Evolutionary conservation across 2,113 vertebrate genomes (phyloP).

Genomic region (Uropsilus gracilis): DNA sequence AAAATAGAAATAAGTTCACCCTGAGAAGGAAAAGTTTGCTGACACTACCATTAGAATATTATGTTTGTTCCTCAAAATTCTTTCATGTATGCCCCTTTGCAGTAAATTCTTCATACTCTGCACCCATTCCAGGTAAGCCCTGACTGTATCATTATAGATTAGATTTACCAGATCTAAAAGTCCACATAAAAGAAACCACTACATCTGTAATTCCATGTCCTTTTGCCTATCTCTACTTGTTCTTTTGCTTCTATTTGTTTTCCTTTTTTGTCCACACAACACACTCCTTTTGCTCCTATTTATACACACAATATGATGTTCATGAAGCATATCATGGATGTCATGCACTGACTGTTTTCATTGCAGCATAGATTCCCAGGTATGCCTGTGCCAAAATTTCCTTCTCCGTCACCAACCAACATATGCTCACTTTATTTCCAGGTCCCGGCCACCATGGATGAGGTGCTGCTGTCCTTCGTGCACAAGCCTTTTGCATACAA

Average conservation of each 20-base stretch:
- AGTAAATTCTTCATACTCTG: background rate
- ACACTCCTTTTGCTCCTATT: too few relatives aligned
- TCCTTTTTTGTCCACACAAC: too few relatives aligned
- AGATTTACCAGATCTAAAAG: background rate
- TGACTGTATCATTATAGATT: background rate
- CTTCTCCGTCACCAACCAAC: background rate
- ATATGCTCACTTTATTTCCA: background rate
- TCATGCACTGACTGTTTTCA: background rate
- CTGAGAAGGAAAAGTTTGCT: slow-evolving; percentile 10
- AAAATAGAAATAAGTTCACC: background rate
- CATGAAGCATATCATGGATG: background rate
- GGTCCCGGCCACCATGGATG: background rate
- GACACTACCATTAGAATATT: background rate
- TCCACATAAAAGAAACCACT: background rate
- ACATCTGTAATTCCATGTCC: background rate
- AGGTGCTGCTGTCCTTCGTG: background rate
- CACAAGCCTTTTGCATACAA: background rate
- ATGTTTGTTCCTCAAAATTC: background rate
- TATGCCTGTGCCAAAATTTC: background rate
- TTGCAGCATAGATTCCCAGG: background rate
- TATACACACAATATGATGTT: background rate
- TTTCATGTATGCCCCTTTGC: background rate
- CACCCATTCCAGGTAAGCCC: background rate
- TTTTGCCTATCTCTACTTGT: too few relatives aligned
- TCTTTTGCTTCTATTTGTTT: too few relatives aligned